Evolutionary conservation across 2,888 invertebrate genomes (phyloP), one percentile per base, ranked within the genome.

Genomic region (Tachina grossa): DNA sequence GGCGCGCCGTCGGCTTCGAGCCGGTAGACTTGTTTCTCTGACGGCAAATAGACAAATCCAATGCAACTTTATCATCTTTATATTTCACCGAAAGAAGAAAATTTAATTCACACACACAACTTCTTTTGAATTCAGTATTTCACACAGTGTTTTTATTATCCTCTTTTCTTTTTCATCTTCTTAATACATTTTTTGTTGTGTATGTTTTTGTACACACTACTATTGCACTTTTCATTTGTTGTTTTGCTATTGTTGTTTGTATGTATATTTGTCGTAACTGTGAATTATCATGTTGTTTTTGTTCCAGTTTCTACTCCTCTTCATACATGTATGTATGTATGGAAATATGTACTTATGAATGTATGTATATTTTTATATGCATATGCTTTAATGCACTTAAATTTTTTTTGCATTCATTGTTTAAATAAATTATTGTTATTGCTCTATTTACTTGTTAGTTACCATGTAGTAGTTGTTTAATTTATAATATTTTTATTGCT

Each of bases 181-280:
- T 61, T 45, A 9, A 14, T 63, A 19, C 8, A 22, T 68, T 83
- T 74, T 61, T 55, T 31, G 31, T 31, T 31, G 31, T 31, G 19
- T 63, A 19, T n/a, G 22, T 68, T 83, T 74, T 61, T 55, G 19
- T 63, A 55, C 57, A 45, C 65, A 31, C 31, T 31, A 31, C 6
- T 83, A 71, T 80, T 80, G 66, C 82, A 75, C n/a, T 77, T 78
- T 68, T 51, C 63, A 16, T 47, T 79, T 74, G 16, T 59, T 69
- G 69, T 77, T 80, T 81, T 76, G 53, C 68, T 45, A 45, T 66
- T 53, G 22, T 75, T 66, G 45, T 63, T 71, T 61, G 39, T 39
- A 57, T 59, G n/a, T n/a, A 68, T 59, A 63, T 68, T 55, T 78
- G 41, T 71, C 76, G 57, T 76, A 69, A 68, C 68, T 61, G 68